Conservation (phyloP, 1,140 invertebrate genomes). For the Neodiprion pinetum region DNA sequence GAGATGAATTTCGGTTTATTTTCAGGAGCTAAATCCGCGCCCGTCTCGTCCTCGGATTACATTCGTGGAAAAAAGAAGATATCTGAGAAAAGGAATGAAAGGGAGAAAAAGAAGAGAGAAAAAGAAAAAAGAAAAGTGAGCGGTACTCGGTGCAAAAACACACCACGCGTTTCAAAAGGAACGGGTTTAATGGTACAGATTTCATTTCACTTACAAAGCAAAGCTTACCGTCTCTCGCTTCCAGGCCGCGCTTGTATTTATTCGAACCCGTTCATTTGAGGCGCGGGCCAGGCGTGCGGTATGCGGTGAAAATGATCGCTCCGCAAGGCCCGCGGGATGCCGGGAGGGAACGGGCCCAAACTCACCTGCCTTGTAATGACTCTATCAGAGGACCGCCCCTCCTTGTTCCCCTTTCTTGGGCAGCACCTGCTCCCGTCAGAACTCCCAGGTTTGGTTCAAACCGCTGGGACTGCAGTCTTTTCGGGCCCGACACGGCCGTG, state of each 20-base stretch:
- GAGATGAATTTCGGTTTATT: background rate
- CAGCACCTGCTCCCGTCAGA: background rate
- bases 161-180: no score
- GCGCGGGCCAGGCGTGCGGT: background rate
- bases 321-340: background rate
- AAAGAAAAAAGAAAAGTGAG: no score
- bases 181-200: background rate
- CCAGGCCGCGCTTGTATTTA: no score
- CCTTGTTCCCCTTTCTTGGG: background rate
- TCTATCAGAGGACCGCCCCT: background rate
- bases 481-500: background rate
- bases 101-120: no score
- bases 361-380: constrained; percentile 6
- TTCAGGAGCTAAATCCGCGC: no score
- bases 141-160: no score
- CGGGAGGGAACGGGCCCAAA: background rate
- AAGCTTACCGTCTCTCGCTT: background rate
- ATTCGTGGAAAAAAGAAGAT: no score
- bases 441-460: background rate
- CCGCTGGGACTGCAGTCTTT: background rate
- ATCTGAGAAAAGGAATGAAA: no score
- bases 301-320: background rate
- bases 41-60: no score
- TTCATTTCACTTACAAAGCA: constrained; percentile 2
- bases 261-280: background rate